Conservation (phyloP, 2,888 invertebrate genomes). For the Spilosoma lubricipeda region DNA sequence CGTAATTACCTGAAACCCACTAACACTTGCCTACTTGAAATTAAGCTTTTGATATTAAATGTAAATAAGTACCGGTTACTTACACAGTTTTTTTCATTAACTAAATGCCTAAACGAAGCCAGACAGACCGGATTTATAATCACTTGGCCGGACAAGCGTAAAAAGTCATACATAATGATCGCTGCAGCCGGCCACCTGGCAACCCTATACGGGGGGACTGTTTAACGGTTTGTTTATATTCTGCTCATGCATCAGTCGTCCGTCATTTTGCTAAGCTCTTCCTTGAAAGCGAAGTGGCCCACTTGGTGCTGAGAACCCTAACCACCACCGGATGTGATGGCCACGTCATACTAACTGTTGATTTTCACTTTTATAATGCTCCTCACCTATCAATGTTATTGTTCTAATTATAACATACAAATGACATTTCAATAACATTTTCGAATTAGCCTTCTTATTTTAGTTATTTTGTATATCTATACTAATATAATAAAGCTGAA, state of each 20-base stretch:
- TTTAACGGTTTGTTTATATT: slow-evolving; percentile 67
- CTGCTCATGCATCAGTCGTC: slow-evolving; percentile 62
- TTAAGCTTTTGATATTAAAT: too few species aligned
- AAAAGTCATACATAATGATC: background rate
- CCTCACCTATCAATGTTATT: slow-evolving; percentile 49
- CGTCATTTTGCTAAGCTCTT: slow-evolving; percentile 75
- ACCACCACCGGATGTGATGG: slow-evolving; percentile 67
- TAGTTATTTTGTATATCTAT: too few species aligned
- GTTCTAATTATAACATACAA: slow-evolving; percentile 19
- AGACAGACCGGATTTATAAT: background rate
- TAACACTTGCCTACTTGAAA: too few species aligned
- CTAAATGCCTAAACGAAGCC: background rate
- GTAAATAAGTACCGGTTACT: background rate
- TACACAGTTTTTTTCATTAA: background rate
- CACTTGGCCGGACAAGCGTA: background rate
- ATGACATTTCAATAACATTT: background rate
- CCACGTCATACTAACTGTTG: slow-evolving; percentile 68
- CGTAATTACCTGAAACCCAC: too few species aligned
- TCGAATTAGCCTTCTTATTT: too few species aligned
- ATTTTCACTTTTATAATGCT: slow-evolving; percentile 80
- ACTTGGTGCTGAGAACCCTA: slow-evolving; percentile 66
- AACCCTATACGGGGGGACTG: slow-evolving; percentile 27
- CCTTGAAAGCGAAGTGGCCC: slow-evolving; percentile 80
- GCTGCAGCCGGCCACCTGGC: background rate
- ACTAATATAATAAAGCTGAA: too few species aligned